Percentiles rank a stretch among this genome's conserved stretches.
Conservation (phyloP, 1,140 invertebrate species). For the Ptiloglossa arizonensis region DNA sequence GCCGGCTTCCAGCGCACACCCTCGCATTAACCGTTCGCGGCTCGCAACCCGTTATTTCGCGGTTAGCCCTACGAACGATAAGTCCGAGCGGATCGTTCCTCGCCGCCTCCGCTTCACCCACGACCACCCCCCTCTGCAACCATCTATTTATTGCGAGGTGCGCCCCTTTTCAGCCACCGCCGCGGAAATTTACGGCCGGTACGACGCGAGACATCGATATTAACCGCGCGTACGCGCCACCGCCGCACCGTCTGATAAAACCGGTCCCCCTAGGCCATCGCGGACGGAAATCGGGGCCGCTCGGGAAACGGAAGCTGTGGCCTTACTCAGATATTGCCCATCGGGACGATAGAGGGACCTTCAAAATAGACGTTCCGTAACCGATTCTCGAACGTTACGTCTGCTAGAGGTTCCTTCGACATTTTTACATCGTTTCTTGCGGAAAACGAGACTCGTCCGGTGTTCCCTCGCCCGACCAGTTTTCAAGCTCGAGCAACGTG, state of each 20-base stretch:
- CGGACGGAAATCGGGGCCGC: slow-evolving; percentile 68
- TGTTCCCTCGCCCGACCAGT: too few species aligned
- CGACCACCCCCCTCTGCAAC: not conserved
- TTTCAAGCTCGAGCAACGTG: too few species aligned
- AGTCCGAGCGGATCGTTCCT: slow-evolving; percentile 42
- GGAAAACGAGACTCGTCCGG: too few species aligned
- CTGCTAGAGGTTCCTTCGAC: not conserved
- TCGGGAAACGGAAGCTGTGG: slow-evolving; percentile 69
- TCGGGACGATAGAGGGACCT: not conserved
- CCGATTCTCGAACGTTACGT: too few species aligned
- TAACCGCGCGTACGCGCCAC: slow-evolving; percentile 42
- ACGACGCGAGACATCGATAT: slow-evolving; percentile 59
- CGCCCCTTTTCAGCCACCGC: slow-evolving; percentile 26
- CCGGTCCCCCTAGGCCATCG: slow-evolving; percentile 62
- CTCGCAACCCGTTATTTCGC: slow-evolving; percentile 73
- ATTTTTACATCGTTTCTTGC: too few species aligned
- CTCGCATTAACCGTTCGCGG: slow-evolving; percentile 59
- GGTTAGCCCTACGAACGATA: slow-evolving; percentile 70
- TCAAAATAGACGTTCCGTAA: slow-evolving; percentile 14
- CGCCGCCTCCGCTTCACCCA: slow-evolving; percentile 1
- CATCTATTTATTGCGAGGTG: not conserved
- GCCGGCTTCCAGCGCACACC: slow-evolving; percentile 25
- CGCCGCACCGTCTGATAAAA: slow-evolving; percentile 67
- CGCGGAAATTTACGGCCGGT: slow-evolving; percentile 69
- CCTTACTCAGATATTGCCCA: slow-evolving; percentile 53